A percentile compares a stretch with the other conserved stretches of the same genome.
Conservation (phyloP, 2,797 vertebrate genomes). For the Hoplostethus atlanticus region DNA sequence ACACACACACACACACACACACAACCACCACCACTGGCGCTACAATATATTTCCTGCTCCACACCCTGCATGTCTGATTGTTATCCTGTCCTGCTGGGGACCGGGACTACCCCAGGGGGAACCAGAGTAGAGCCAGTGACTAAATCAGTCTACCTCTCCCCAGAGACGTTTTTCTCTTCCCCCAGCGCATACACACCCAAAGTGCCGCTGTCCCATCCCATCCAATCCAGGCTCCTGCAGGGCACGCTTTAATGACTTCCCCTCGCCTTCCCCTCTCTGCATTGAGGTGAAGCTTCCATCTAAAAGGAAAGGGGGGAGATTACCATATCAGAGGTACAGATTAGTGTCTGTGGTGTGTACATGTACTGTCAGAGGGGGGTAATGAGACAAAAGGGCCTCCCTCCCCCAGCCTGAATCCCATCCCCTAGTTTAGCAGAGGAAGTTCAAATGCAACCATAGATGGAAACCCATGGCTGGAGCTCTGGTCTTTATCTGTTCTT, state of each 20-base stretch:
- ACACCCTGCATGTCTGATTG: conserved; percentile 69
- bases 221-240: conserved; percentile 76
- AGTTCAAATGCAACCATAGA: conserved; percentile 73
- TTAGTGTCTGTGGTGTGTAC: conserved; percentile 76
- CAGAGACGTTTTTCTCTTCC: conserved; percentile 37
- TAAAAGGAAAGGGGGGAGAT: conserved; percentile 70
- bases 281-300: conserved; percentile 74
- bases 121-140: conserved; percentile 42
- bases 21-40: conserved; percentile 47
- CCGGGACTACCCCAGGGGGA: conserved; percentile 45
- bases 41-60: conserved; percentile 54
- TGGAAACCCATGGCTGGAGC: conserved; percentile 45
- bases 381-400: conserved; percentile 72
- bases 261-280: conserved; percentile 56
- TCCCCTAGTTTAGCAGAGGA: conserved; percentile 54
- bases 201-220: conserved; percentile 49
- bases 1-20: conserved; percentile 35
- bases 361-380: conserved; percentile 79
- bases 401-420: conserved; percentile 43
- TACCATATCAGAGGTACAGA: conserved; percentile 84
- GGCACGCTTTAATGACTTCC: conserved; percentile 85
- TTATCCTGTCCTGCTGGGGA: conserved; percentile 73
- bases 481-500: conserved; percentile 67
- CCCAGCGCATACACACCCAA: conserved; percentile 53
- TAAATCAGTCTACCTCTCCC: conserved; percentile 58